These are phyloP conservation scores for Falco peregrinus DNA, from an alignment of 2,797 vertebrate genomes.

Conservation along the genomic window DNA sequence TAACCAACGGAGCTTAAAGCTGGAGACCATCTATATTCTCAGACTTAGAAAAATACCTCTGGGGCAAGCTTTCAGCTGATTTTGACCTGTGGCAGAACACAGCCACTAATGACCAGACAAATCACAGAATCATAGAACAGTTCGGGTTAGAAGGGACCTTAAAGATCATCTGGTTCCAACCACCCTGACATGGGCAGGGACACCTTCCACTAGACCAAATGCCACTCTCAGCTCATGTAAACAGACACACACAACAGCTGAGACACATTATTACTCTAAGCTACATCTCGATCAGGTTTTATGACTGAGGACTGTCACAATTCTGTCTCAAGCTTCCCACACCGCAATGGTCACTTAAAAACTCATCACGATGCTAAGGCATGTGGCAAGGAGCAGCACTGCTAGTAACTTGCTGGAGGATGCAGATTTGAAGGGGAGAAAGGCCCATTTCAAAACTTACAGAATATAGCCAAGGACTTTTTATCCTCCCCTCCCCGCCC, in stretches of 20 bases:
- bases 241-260: constrained; percentile 19
- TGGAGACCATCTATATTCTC: neutral
- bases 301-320: constrained; percentile 17
- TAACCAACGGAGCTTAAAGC: neutral
- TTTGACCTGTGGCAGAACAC: neutral
- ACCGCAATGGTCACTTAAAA: neutral
- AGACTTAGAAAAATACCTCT: neutral
- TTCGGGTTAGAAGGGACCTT: no score
- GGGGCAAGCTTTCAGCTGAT: neutral
- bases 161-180: no score
- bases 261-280: neutral
- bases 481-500: neutral
- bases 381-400: neutral
- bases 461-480: neutral
- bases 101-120: neutral
- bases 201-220: neutral
- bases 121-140: no score
- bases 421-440: neutral
- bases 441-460: neutral
- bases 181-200: no score
- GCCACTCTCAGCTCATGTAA: constrained; percentile 12
- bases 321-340: neutral
- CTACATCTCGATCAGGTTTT: neutral
- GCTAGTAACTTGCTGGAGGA: neutral
- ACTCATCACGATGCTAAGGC: neutral